phyloP scores from a whole-genome alignment of 2,888 invertebrate genomes.

The Diarsia rubi region DNA sequence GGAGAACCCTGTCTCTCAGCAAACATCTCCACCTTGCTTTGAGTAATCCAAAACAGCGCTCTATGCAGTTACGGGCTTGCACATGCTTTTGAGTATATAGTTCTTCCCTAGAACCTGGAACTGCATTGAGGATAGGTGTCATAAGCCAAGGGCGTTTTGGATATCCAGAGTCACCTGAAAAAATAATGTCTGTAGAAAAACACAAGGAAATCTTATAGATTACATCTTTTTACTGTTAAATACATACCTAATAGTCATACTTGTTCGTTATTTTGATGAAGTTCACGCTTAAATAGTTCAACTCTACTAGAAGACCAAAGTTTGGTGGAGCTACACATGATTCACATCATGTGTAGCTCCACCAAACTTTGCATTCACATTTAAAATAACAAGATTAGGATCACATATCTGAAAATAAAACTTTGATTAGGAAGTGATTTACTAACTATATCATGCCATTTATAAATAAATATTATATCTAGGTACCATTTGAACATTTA shows the following conservation, averaged over 20 bases:
- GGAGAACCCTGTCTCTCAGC: constrained; percentile 9
- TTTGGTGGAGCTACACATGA: too few relatives aligned
- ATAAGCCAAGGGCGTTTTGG: constrained; percentile 8
- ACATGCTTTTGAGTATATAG: constrained; percentile 5
- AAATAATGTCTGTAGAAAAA: background rate
- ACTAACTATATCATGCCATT: background rate
- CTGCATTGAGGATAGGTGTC: background rate
- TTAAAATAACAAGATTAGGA: background rate
- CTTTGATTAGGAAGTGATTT: background rate
- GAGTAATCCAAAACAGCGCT: constrained; percentile 15
- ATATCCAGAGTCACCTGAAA: constrained; percentile 10
- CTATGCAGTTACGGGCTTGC: constrained; percentile 5
- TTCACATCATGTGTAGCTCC: constrained; percentile 8
- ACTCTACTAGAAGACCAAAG: constrained; percentile 8
- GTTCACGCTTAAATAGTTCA: constrained; percentile 5
- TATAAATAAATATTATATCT: background rate
- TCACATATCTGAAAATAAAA: constrained; percentile 4
- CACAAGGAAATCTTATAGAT: background rate
- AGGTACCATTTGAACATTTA: background rate
- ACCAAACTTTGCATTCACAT: constrained; percentile 4
- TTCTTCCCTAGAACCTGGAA: background rate
- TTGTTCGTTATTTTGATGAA: constrained; percentile 12
- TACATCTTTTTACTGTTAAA: background rate
- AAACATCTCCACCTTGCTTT: constrained; percentile 10
- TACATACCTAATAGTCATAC: constrained; percentile 15